Evolutionary conservation across 2,888 invertebrate genomes (phyloP).

Genomic region (Cyrtodaria siliqua): DNA sequence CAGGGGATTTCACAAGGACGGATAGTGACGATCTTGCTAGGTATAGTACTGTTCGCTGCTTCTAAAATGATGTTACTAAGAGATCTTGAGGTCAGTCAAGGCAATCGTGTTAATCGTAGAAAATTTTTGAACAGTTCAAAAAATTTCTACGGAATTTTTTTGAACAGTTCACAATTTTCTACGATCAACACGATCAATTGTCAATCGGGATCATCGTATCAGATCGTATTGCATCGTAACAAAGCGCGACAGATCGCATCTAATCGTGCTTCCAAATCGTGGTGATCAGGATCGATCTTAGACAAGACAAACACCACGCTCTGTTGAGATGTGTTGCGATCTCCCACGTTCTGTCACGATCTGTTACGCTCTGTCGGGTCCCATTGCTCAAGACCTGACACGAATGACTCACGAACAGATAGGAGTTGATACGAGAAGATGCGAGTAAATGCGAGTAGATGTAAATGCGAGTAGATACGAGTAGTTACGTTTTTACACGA

Average conservation of each 20-base stretch:
- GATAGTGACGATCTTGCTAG: no score
- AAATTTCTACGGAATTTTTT: constrained; percentile 19
- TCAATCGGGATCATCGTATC: constrained; percentile 14
- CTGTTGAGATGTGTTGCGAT: constrained; percentile 26
- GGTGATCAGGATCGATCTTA: constrained; percentile 22
- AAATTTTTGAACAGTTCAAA: constrained; percentile 4
- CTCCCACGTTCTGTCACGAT: constrained; percentile 20
- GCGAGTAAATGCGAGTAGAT: constrained; percentile 4
- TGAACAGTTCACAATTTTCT: constrained; percentile 9
- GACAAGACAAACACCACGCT: constrained; percentile 21
- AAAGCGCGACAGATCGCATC: constrained; percentile 29
- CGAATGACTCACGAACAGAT: constrained; percentile 21
- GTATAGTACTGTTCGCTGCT: no score
- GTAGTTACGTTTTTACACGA: constrained; percentile 7
- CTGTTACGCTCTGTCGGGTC: constrained; percentile 6
- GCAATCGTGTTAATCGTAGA: constrained; percentile 22
- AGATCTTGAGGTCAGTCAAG: constrained; percentile 27
- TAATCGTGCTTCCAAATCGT: constrained; percentile 20
- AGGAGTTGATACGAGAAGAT: constrained; percentile 16
- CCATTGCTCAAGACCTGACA: constrained; percentile 6
- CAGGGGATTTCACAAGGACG: no score
- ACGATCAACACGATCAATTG: constrained; percentile 13
- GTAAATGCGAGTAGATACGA: constrained; percentile 1
- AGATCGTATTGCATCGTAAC: constrained; percentile 11
- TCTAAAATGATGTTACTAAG: no score